phyloP scores from a whole-genome alignment of 2,888 invertebrate species.

The Platypus cylindrus region DNA sequence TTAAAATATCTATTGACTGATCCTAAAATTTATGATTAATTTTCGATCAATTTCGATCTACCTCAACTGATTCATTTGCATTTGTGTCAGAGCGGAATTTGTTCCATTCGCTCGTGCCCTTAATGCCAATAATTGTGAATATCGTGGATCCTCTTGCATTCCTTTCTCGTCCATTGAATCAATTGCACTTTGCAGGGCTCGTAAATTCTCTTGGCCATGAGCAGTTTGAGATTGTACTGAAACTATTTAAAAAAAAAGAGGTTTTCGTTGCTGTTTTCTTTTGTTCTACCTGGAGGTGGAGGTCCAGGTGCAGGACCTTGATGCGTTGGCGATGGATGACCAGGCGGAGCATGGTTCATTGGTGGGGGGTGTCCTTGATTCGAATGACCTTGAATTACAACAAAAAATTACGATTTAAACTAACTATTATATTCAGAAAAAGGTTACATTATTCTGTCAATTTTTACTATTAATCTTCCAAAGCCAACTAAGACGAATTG shows the following conservation, averaged over 20 bases:
- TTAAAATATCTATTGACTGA: no score
- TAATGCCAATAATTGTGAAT: conserved; percentile 75
- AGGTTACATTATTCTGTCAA: no score
- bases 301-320: conserved; percentile 5
- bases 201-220: conserved; percentile 35
- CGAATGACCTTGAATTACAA: conserved; percentile 9
- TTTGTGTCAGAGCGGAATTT: conserved; percentile 48
- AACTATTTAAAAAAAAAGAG: neutral
- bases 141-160: conserved; percentile 83
- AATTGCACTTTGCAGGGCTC: conserved; percentile 78
- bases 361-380: conserved; percentile 25
- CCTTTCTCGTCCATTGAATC: conserved; percentile 94
- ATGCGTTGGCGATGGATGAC: conserved; percentile 25
- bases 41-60: no score
- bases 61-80: conserved; percentile 79
- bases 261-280: no score
- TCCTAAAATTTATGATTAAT: no score
- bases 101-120: conserved; percentile 45
- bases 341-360: conserved; percentile 11
- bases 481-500: no score
- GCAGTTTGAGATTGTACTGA: conserved; percentile 10
- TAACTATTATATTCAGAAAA: no score
- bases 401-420: no score
- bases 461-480: no score
- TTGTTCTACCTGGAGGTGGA: neutral